Evolutionary conservation across 53 echinoderm and acorn worm genomes (phyloP).

Genomic region (Stichopus horrens): DNA sequence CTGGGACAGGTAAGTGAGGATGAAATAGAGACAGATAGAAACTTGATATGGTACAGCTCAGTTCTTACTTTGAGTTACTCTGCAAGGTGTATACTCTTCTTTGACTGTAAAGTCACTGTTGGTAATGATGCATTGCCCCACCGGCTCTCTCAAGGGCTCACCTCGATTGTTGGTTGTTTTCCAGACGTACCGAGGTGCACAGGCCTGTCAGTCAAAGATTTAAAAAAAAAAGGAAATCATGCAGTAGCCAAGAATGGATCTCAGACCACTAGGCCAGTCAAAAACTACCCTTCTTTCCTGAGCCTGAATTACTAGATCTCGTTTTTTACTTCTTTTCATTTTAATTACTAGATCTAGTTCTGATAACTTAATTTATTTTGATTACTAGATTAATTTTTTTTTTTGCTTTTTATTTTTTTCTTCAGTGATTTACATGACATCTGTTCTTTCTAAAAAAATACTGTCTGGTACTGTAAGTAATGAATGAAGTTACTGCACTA

Average conservation of each 20-base stretch:
- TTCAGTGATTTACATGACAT: too few species aligned
- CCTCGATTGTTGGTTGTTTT: not conserved
- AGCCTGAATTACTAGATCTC: too few species aligned
- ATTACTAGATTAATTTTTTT: too few species aligned
- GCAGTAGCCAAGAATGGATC: not conserved
- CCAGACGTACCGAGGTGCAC: slow-evolving; percentile 43
- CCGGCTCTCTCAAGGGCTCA: not conserved
- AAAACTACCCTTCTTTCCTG: too few species aligned
- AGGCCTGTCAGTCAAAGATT: slow-evolving; percentile 13
- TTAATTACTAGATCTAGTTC: too few species aligned
- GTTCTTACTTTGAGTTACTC: not conserved
- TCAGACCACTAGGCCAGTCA: too few species aligned
- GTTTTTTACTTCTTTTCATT: too few species aligned
- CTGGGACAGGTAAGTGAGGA: not conserved
- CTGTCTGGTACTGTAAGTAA: too few species aligned
- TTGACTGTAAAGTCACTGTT: slow-evolving; percentile 38
- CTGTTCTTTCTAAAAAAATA: too few species aligned
- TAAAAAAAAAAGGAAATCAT: not conserved
- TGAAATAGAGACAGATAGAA: not conserved
- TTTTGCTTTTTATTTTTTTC: too few species aligned
- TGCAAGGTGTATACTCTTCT: slow-evolving; percentile 42
- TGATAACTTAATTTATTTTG: too few species aligned
- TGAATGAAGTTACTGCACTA: too few species aligned
- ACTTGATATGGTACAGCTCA: not conserved
- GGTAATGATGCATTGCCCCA: slow-evolving; percentile 49